Percentiles rank a stretch among this genome's conserved stretches.
phyloP scores from a whole-genome alignment of 2,113 vertebrate species.

The Maccullochella peelii region DNA sequence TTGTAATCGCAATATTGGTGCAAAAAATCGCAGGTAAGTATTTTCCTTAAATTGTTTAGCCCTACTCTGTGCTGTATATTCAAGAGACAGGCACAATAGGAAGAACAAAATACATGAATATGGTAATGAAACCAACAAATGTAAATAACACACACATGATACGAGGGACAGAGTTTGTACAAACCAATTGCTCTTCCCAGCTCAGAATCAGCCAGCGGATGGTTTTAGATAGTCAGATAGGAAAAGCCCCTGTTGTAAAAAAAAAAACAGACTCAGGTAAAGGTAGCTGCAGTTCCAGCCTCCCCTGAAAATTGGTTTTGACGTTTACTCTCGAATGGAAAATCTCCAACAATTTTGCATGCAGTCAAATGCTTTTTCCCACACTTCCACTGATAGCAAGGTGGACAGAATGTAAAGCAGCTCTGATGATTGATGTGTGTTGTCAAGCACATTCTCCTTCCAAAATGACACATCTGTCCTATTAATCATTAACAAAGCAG shows the following conservation, averaged over 20 bases:
- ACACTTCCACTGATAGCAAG: conserved; percentile 31
- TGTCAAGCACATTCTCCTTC: conserved; percentile 39
- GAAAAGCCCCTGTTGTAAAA: conserved; percentile 31
- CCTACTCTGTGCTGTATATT: neutral
- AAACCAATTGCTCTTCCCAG: conserved; percentile 21
- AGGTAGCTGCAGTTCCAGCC: conserved; percentile 17
- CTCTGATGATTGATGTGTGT: conserved; percentile 56
- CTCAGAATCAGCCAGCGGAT: neutral
- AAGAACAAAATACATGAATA: neutral
- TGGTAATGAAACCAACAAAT: conserved; percentile 18
- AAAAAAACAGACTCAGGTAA: conserved; percentile 32
- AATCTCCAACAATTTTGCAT: conserved; percentile 48
- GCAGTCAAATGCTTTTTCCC: conserved; percentile 37
- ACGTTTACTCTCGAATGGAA: conserved; percentile 57
- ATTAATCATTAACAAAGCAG: conserved; percentile 69
- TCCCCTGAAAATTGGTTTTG: conserved; percentile 48
- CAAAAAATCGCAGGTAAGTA: neutral
- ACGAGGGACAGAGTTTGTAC: conserved; percentile 10
- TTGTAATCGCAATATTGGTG: neutral
- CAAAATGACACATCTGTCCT: conserved; percentile 52
- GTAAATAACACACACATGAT: neutral
- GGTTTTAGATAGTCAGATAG: conserved; percentile 26
- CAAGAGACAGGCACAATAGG: neutral
- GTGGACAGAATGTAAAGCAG: conserved; percentile 68
- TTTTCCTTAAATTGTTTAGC: neutral